Conservation (phyloP, 2,888 invertebrate genomes). For the Ormyrus pomaceus region DNA sequence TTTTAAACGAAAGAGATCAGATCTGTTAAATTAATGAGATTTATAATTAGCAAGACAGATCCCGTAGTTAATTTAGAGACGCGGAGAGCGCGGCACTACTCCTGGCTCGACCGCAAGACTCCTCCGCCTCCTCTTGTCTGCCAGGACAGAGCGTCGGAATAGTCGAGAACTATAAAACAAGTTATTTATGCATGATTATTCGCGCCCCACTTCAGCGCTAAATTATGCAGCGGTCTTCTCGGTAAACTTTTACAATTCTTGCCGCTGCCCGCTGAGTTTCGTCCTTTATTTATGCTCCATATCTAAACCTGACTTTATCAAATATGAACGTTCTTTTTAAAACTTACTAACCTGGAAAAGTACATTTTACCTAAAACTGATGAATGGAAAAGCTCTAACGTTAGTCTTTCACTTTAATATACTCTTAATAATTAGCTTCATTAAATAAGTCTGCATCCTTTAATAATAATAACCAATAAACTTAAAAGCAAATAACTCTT, state of each 20-base stretch:
- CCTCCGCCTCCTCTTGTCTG: conserved; percentile 14
- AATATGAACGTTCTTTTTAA: no score
- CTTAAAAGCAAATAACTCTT: no score
- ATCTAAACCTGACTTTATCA: no score
- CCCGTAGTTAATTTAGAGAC: conserved; percentile 67
- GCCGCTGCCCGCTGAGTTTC: neutral
- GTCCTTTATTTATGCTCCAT: neutral
- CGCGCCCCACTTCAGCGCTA: conserved; percentile 36
- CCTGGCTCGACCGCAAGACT: conserved; percentile 33
- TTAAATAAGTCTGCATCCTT: no score
- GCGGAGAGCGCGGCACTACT: conserved; percentile 31
- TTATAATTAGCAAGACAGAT: conserved; percentile 68
- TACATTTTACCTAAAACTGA: no score
- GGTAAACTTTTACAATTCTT: conserved; percentile 39
- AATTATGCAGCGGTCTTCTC: conserved; percentile 39
- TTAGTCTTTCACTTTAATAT: no score
- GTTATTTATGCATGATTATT: conserved; percentile 56
- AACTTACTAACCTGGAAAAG: no score
- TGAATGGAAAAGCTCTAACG: no score
- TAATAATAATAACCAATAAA: no score
- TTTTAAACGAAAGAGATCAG: conserved; percentile 5
- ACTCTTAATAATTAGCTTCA: no score
- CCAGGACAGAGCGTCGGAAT: conserved; percentile 36
- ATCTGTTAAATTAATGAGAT: conserved; percentile 66
- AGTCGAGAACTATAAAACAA: conserved; percentile 53